A percentile compares a stretch with the other conserved stretches of the same genome.
Evolutionary conservation across 2,888 invertebrate species (phyloP).

Genomic region (Atethmia centrago): DNA sequence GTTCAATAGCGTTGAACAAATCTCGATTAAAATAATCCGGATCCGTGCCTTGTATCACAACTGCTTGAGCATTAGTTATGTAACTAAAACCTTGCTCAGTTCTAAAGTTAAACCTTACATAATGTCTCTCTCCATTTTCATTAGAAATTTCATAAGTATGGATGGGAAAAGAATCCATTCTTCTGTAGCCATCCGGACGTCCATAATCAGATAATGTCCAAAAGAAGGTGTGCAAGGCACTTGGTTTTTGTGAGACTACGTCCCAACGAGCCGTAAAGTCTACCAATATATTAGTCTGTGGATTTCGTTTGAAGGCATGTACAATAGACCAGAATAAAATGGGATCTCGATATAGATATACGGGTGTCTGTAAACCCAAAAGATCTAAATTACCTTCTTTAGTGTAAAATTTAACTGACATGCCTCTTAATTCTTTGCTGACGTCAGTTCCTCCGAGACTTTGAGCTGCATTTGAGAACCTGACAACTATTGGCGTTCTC

Average conservation of each 20-base stretch:
- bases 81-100: conserved; percentile 94
- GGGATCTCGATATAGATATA: conserved; percentile 90
- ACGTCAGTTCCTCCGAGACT: conserved; percentile 92
- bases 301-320: conserved; percentile 89
- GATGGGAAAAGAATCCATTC: conserved; percentile 97
- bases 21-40: conserved; percentile 96
- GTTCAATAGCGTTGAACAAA: conserved; percentile 95
- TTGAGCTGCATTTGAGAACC: conserved; percentile 91
- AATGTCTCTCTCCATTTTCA: conserved; percentile 91
- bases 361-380: conserved; percentile 88
- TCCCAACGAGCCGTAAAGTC: conserved; percentile 86
- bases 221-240: conserved; percentile 93
- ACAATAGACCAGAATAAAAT: conserved; percentile 88
- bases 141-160: conserved; percentile 97
- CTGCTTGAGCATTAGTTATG: conserved; percentile 90
- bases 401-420: conserved; percentile 79
- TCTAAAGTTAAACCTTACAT: conserved; percentile 96
- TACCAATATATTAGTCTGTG: conserved; percentile 83
- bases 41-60: conserved; percentile 91
- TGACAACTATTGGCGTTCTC: conserved; percentile 89
- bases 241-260: conserved; percentile 87
- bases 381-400: conserved; percentile 75
- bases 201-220: conserved; percentile 96
- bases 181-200: conserved; percentile 95
- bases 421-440: conserved; percentile 78